phyloP scores from a whole-genome alignment of 2,888 invertebrate genomes.

The Malthinus flaveolus region DNA sequence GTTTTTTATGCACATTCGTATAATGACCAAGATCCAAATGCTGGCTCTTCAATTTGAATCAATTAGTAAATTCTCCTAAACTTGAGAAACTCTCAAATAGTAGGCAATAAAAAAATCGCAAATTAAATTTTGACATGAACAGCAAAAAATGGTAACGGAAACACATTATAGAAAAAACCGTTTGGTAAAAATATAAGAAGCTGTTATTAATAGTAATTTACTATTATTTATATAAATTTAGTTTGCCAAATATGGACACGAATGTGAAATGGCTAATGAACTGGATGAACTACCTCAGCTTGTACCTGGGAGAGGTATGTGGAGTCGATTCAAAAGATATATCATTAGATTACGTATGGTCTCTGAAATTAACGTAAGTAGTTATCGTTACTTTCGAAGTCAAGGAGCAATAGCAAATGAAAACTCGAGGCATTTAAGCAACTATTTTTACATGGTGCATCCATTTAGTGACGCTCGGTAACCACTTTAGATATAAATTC shows the following conservation, averaged over 20 bases:
- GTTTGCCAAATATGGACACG: slow-evolving; percentile 32
- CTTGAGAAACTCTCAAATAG: too few species aligned
- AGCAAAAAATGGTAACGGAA: slow-evolving; percentile 5
- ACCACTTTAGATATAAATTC: neutral
- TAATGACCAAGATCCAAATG: too few species aligned
- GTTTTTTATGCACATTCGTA: too few species aligned
- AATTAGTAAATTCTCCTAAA: too few species aligned
- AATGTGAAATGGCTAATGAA: slow-evolving; percentile 29
- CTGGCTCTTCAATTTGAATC: too few species aligned
- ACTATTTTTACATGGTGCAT: slow-evolving; percentile 49
- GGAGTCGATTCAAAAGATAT: slow-evolving; percentile 12
- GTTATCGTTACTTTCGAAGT: slow-evolving; percentile 48
- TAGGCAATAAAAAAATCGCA: too few species aligned
- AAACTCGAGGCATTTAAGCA: slow-evolving; percentile 46
- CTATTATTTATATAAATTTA: slow-evolving; percentile 5
- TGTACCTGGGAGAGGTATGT: slow-evolving; percentile 9
- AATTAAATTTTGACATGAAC: too few species aligned
- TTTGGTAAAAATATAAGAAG: slow-evolving; percentile 2
- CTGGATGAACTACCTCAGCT: slow-evolving; percentile 24
- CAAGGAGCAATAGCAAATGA: slow-evolving; percentile 48
- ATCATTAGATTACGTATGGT: slow-evolving; percentile 38
- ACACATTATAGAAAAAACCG: slow-evolving; percentile 10
- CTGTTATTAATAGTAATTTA: neutral
- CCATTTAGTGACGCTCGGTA: slow-evolving; percentile 52
- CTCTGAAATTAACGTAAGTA: slow-evolving; percentile 44